Evolutionary conservation across 2,888 invertebrate species (phyloP), one percentile per base, ranked within the genome.

Genomic region (Thereva nobilitata): DNA sequence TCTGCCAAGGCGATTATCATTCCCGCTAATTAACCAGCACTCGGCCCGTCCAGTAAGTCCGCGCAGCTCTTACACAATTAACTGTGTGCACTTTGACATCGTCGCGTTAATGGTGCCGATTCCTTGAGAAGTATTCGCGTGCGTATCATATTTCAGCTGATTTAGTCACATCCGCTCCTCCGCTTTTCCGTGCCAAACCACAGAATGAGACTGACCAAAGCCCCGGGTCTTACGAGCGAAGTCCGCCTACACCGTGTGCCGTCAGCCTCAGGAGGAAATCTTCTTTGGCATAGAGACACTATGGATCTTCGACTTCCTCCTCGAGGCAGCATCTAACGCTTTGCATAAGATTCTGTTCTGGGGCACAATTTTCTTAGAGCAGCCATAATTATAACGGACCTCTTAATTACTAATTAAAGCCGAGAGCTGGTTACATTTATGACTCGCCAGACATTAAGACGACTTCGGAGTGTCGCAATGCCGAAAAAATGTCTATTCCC

Each of bases 131-230:
- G 38, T 59, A 47, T 47, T 49, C 61, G 47, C 49, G 37, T 49
- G 49, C 10, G 40, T 61, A 49, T 61, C 49, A 40, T 61, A 61
- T 59, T 54, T 67, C 47, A 56, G 63, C 42, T 49, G 67, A 67
- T 67, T 67, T 63, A 67, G 63, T 67, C 67, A 67, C 63, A 67
- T 67, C 67, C 67, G 67, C 63, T 53, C 44, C 56, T 41, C 44
- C 41, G 10, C n/a, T 4, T n/a, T 10, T 10, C 12, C 10, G 47
- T 47, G n/a, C 9, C 40, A 55, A 53, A 10, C 35, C 38, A 10
- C 35, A 40, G 55, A 34, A 40, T 23, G 6, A 9, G 40, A 7
- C 42, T 23, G 40, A 10, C 2, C 37, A n/a, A n/a, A 44, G 56
- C 56, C 44, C 56, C 44, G 42, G 44, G 56, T 44, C 45, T 44